Evolutionary conservation across 2,888 invertebrate species (phyloP), one percentile per base, ranked within the genome.

Genomic region (Pemphredon lugubris): DNA sequence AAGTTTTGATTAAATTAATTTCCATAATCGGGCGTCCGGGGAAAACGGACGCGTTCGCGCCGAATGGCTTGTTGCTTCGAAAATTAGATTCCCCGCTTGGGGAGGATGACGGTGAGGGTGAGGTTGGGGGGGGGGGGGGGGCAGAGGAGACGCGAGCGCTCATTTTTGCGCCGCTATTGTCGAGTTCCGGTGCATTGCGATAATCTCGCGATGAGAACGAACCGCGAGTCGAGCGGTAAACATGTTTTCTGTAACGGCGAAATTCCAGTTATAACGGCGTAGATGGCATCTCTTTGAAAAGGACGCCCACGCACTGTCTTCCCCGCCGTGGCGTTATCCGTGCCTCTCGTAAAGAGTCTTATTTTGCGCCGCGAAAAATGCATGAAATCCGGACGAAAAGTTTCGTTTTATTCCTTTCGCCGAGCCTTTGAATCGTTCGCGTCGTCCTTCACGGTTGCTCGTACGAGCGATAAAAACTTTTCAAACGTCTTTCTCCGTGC

Each of bases 381-480:
- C 69, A 53, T 68, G 51, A 68, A 68, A 34, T 60, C 16, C 9
- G 16, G 30, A 30, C 21, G n/a, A 11, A 34, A 39, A 30, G 51
- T n/a, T 37, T 20, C 16, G 32, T 61, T 61, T 61, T 57, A 55
- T 71, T 68, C 69, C 5, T 7, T 6, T 30, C 26, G 44, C 54
- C 13, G 70, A 42, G 23, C 32, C 26, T 39, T 53, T 40, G 2
- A 32, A 40, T 50, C 44, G 34, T 34, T 26, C 7, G 37, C 21
- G 26, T 37, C 30, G 13, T 14, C 13, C 37, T 50, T 50, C 6
- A 26, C 58, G 23, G 39, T 11, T 50, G 18, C 48, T 60, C 20
- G 40, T 45, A 45, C 67, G 55, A 44, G 1, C 45, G 47, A 68
- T 68, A 71, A 71, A 68, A 71, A 68, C 55, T 71, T 71, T 34